Conservation (phyloP, 1,140 invertebrate genomes). For the Penaeus indicus region DNA sequence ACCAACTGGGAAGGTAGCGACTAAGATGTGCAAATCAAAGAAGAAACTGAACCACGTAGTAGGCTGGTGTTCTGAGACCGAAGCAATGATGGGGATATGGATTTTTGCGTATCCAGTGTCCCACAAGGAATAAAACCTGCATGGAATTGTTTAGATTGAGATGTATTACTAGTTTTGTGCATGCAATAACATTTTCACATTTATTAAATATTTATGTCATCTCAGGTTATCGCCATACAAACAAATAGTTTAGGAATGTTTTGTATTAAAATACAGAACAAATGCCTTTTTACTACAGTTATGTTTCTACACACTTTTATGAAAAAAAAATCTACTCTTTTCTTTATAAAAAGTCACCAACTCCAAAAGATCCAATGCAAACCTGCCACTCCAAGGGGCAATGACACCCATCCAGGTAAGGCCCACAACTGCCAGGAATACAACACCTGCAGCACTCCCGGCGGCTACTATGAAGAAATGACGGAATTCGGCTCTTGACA, state of each 20-base stretch:
- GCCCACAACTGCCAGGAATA: slow-evolving; percentile 87
- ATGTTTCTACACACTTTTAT: too few species aligned
- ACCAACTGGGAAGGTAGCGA: slow-evolving; percentile 96
- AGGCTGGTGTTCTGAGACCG: slow-evolving; percentile 99
- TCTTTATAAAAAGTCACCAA: too few species aligned
- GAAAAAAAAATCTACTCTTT: neutral
- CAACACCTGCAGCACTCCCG: slow-evolving; percentile 81
- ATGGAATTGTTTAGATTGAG: slow-evolving; percentile 34
- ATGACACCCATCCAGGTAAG: slow-evolving; percentile 94
- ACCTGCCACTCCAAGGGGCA: slow-evolving; percentile 98
- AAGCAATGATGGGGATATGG: slow-evolving; percentile 99
- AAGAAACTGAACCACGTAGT: slow-evolving; percentile 99
- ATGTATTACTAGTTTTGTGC: neutral
- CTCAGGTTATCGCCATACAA: too few species aligned
- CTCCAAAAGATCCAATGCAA: slow-evolving; percentile 50
- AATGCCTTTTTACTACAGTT: too few species aligned
- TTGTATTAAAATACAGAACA: too few species aligned
- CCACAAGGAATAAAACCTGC: slow-evolving; percentile 97
- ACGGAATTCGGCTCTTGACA: slow-evolving; percentile 93
- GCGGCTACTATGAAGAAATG: slow-evolving; percentile 88
- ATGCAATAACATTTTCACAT: neutral
- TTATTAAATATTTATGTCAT: too few species aligned
- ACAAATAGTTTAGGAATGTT: too few species aligned
- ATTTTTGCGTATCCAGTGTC: slow-evolving; percentile 99
- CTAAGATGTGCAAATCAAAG: slow-evolving; percentile 98